Base-by-base conservation (phyloP, 1,140 invertebrate species). In the Orussus abietinus region DNA sequence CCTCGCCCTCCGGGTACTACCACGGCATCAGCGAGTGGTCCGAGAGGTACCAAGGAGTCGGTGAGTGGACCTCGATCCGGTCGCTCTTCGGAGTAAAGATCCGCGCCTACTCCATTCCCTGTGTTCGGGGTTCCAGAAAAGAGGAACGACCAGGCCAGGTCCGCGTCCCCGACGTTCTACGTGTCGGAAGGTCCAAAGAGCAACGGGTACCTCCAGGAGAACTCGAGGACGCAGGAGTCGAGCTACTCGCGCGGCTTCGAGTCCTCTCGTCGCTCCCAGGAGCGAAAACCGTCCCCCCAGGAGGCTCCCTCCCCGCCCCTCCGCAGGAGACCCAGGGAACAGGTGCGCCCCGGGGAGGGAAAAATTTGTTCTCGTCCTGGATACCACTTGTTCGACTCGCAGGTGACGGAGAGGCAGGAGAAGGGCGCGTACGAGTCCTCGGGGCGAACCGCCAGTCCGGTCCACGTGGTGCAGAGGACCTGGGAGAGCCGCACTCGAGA, bases 1-100 rank as follows among this genome's bases (percentile, higher is more conserved):
- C 64, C 52, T 39, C 77, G 66, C 55, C 76, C 63, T 59, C 71
- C 57, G 47, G 64, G 53, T 84, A 81, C 57, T 84, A 80, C 53
- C 82, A 84, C 51, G 85, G 85, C 6, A 80, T 88, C 28, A 82
- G 78, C 34, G 85, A 88, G 51, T 89, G 86, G 85, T 83, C 83
- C 1, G 83, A 86, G 55, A 75, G 84, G 53, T 52, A 57, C 26
- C 61, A 65, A 42, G 53, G 40, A 25, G 51, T 40, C 42, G 57
- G 59, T 62, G 40, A 20, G n/a, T n/a, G n/a, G n/a, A n/a, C n/a
- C n/a, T n/a, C n/a, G n/a, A n/a, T n/a, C n/a, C n/a, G n/a, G n/a
- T n/a, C n/a, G n/a, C n/a, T n/a, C n/a, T n/a, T n/a, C n/a, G n/a
- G n/a, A n/a, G n/a, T n/a, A n/a, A n/a, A n/a, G n/a, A n/a, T n/a